Percentiles rank a stretch among this genome's conserved stretches.
These are phyloP conservation scores for Labroides dimidiatus DNA, from an alignment of 2,797 vertebrate genomes.

Conservation along the genomic window DNA sequence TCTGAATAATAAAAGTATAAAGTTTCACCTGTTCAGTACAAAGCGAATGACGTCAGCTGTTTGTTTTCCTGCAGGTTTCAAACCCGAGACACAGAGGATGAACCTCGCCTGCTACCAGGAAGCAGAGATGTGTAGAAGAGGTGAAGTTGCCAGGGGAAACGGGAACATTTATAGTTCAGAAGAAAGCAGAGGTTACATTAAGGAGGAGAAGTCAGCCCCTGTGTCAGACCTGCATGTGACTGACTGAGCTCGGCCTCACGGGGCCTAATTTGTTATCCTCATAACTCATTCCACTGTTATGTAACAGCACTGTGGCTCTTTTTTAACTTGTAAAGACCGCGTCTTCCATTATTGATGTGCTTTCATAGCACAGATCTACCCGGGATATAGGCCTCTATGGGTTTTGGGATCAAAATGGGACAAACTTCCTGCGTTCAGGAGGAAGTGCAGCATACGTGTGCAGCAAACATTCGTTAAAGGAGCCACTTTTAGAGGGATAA, in stretches of 20 bases:
- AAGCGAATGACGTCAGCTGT: neutral
- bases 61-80: slow-evolving; percentile 20
- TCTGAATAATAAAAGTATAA: no score
- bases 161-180: slow-evolving; percentile 47
- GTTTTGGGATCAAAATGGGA: slow-evolving; percentile 63
- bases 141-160: slow-evolving; percentile 62
- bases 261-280: slow-evolving; percentile 63
- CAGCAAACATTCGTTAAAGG: slow-evolving; percentile 59
- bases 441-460: slow-evolving; percentile 61
- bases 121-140: slow-evolving; percentile 42
- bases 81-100: slow-evolving; percentile 20
- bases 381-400: slow-evolving; percentile 51
- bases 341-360: slow-evolving; percentile 77
- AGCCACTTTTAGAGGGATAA: slow-evolving; percentile 68
- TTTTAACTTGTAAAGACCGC: slow-evolving; percentile 71
- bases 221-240: slow-evolving; percentile 39
- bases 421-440: slow-evolving; percentile 60
- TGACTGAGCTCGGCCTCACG: slow-evolving; percentile 33
- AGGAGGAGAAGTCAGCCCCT: slow-evolving; percentile 34
- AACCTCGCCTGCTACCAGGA: slow-evolving; percentile 46
- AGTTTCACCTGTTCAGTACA: no score
- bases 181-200: slow-evolving; percentile 36
- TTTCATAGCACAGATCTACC: slow-evolving; percentile 69
- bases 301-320: slow-evolving; percentile 61
- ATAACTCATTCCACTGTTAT: slow-evolving; percentile 68